phyloP scores from a whole-genome alignment of 1,140 invertebrate genomes.

The Lethocerus indicus region DNA sequence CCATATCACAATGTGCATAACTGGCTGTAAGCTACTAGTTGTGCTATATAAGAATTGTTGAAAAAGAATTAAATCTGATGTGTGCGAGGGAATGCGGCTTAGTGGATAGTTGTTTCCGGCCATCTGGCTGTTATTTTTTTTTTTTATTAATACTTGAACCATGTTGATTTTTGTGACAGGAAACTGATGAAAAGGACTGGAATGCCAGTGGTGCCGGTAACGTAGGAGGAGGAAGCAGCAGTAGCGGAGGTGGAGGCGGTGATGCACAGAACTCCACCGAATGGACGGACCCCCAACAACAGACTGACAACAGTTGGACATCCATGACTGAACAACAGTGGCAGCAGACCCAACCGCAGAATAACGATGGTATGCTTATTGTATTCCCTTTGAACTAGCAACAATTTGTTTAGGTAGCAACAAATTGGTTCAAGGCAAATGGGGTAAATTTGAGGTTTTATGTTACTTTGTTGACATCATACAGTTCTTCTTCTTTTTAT shows the following conservation, averaged over 20 bases:
- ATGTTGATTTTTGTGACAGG: background rate
- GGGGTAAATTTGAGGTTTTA: too few species aligned
- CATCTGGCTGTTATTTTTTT: background rate
- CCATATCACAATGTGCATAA: too few species aligned
- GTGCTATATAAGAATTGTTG: too few species aligned
- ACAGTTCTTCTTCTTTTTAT: too few species aligned
- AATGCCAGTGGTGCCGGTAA: background rate
- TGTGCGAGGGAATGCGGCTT: too few species aligned
- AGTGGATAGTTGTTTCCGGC: background rate
- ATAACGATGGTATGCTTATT: constrained; percentile 7
- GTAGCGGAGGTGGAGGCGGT: background rate
- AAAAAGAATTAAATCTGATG: too few species aligned
- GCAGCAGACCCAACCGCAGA: background rate
- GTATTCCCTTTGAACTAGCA: too few species aligned
- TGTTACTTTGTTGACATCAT: too few species aligned
- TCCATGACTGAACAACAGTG: background rate
- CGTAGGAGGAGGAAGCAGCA: background rate
- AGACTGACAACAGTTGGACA: background rate
- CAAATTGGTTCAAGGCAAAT: too few species aligned
- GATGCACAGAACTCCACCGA: constrained; percentile 2
- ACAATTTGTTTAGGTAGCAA: too few species aligned
- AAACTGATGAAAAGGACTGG: background rate
- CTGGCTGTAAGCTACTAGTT: too few species aligned
- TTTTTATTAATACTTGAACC: background rate
- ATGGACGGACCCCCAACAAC: too few species aligned